Base-by-base conservation (phyloP, 2,888 invertebrate species). In the Nasonovia ribisnigri region DNA sequence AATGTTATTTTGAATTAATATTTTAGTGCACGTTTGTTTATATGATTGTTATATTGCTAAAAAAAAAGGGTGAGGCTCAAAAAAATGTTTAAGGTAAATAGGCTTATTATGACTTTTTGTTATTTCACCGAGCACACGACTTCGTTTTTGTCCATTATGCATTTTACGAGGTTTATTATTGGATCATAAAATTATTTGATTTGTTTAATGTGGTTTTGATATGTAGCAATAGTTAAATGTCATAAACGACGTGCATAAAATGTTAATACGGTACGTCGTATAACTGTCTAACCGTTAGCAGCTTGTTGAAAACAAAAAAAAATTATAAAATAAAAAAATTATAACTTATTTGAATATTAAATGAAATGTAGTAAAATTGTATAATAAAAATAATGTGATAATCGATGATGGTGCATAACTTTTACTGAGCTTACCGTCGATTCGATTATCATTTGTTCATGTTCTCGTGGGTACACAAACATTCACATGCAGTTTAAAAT, bases 381-480 rank as follows among this genome's bases (percentile, higher is more conserved):
- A 48, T 13, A 36, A n/a, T 36, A 29, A 67, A 48, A 11, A 46
- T 77, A 36, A n/a, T 48, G 1, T 46, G 89, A 90, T 67, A 67
- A 90, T 86, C 84, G 42, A 91, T 29, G 84, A 91, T 36, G 91
- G 91, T 91, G 91, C 91, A 91, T 57, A 86, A 91, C 26, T 57
- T 91, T 43, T n/a, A 54, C 20, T 84, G 84, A 57, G n/a, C 11
- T 46, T 91, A 91, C 91, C 91, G n/a, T 91, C 84, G 84, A 42
- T 60, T 57, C 16, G 57, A 91, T 91, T 26, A 86, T 91, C 86
- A 36, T 4, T 67, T 67, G 67, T 67, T 67, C 60, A 3, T 43
- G 29, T 36, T 42, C 57, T 13, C 20, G 54, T 86, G 24, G 6
- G 42, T 29, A 88, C 51, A 88, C 29, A 57, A 57, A 89, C 57